These are phyloP conservation scores for Stenodera caucasica DNA, from an alignment of 2,888 invertebrate species.

Conservation along the genomic window DNA sequence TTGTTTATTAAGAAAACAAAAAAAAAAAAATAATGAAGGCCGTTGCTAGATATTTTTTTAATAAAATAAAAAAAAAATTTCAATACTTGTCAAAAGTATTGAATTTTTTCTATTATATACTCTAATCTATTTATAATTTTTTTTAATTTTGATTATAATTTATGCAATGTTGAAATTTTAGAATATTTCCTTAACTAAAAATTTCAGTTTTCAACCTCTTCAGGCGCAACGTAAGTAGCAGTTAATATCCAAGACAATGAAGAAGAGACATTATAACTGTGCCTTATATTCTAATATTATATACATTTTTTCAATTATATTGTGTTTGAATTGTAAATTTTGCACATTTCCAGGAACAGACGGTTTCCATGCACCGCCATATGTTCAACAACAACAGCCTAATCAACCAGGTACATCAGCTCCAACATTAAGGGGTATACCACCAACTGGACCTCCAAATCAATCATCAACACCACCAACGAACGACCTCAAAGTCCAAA, in stretches of 20 bases:
- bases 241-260: neutral
- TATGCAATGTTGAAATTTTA: neutral
- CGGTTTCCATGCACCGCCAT: constrained; percentile 45
- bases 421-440: constrained; percentile 50
- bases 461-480: constrained; percentile 56
- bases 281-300: neutral
- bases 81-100: constrained; percentile 2
- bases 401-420: constrained; percentile 52
- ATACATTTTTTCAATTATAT: neutral
- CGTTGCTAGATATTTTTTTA: neutral
- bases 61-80: neutral
- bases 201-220: neutral
- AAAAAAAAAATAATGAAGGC: neutral
- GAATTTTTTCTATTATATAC: neutral
- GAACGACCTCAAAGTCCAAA: constrained; percentile 51
- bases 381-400: constrained; percentile 47
- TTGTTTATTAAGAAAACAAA: too few species aligned
- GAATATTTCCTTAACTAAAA: neutral
- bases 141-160: neutral
- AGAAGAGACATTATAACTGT: neutral
- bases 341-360: constrained; percentile 47
- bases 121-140: neutral
- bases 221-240: neutral
- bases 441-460: constrained; percentile 52
- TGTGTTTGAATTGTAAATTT: constrained; percentile 11